Evolutionary conservation across 2,888 invertebrate genomes (phyloP), one percentile per base, ranked within the genome.

Genomic region (Temnothorax unifasciatus): DNA sequence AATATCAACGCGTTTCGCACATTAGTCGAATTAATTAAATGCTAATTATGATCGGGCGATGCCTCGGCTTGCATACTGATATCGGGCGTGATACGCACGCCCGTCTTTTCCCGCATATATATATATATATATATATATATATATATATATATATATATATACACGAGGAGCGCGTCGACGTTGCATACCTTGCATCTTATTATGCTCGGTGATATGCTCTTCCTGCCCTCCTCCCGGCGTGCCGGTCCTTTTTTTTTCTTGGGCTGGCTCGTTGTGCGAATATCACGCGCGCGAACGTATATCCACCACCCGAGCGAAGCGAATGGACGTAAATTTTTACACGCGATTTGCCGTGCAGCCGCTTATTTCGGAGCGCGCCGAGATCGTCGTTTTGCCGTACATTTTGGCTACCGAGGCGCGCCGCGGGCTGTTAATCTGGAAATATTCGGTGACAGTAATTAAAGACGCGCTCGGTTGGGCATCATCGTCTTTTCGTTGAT

Each of bases 11-110:
- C 91, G 93, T 92, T 92, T 93, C 92, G 90, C 91, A 89, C 92
- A 93, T 93, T 92, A 92, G 92, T 91, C 92, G 91, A 91, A 93
- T 93, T 93, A 93, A 93, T 93, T 93, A 92, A 92, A 93, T 93
- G 92, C 92, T 93, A 93, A 93, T 93, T 93, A 93, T 92, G 92
- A 92, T 92, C 89, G 90, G 90, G 71, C 85, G 86, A 74, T 89
- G 89, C 66, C 86, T 84, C 89, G 85, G 85, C 86, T 87, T 88
- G 92, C 92, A 92, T 92, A 89, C 92, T 88, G 91, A 92, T 93
- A 91, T 74, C 69, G 52, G 82, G 63, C 79, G 71, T 82, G 83
- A 88, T 87, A 84, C 71, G 84, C 85, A 71, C 84, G 82, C 68
- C 21, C 47, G 25, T 68, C 85, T 77, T 84, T 82, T 38, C 57